phyloP scores from a whole-genome alignment of 2,888 invertebrate species.

The Himalopsyche anomala region DNA sequence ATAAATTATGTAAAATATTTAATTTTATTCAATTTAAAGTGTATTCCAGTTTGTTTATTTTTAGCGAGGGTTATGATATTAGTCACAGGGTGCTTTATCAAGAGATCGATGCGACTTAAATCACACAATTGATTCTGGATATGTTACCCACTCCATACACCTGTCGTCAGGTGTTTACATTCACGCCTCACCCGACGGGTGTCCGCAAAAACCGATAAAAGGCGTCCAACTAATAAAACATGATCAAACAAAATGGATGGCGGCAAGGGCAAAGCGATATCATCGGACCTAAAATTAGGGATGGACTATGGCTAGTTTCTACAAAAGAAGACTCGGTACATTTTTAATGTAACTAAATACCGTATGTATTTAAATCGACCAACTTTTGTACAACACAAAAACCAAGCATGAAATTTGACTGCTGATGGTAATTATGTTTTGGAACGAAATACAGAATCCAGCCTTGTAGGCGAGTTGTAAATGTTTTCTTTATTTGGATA shows the following conservation, averaged over 20 bases:
- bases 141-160: slow-evolving; percentile 37
- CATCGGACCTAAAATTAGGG: not conserved
- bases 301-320: not conserved
- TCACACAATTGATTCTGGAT: slow-evolving; percentile 27
- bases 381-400: too few species aligned
- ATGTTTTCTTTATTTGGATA: too few species aligned
- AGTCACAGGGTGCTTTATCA: too few species aligned
- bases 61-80: too few species aligned
- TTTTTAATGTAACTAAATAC: not conserved
- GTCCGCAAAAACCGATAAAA: slow-evolving; percentile 40
- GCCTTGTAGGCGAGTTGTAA: too few species aligned
- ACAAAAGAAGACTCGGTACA: not conserved
- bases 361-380: too few species aligned
- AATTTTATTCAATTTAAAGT: too few species aligned
- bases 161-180: slow-evolving; percentile 23
- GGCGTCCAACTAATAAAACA: slow-evolving; percentile 29
- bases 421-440: too few species aligned
- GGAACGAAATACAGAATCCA: too few species aligned
- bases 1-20: too few species aligned
- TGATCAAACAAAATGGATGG: slow-evolving; percentile 31
- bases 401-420: too few species aligned
- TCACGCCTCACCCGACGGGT: slow-evolving; percentile 33
- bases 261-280: slow-evolving; percentile 34
- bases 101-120: not conserved
- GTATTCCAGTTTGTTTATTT: too few species aligned